phyloP scores from a whole-genome alignment of 2,888 invertebrate genomes.

The Phyllotreta striolata region DNA sequence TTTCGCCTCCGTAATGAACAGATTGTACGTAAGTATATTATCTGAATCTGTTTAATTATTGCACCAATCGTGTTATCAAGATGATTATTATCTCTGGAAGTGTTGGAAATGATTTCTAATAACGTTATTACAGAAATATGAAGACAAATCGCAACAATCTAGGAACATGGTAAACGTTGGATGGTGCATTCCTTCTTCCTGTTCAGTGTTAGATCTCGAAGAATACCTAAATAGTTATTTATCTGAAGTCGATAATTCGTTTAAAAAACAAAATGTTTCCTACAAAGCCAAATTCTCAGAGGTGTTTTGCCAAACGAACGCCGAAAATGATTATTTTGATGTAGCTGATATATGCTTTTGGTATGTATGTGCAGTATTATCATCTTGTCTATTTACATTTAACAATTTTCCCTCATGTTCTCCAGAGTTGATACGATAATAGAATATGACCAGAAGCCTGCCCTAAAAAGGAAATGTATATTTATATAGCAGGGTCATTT shows the following conservation, averaged over 20 bases:
- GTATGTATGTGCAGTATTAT: constrained; percentile 49
- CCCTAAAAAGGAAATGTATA: too few species aligned
- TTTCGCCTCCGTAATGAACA: constrained; percentile 52
- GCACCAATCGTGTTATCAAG: too few species aligned
- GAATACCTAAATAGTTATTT: constrained; percentile 51
- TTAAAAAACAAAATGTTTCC: constrained; percentile 51
- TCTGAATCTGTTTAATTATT: too few species aligned
- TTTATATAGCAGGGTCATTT: too few species aligned
- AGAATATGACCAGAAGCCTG: too few species aligned
- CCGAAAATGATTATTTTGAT: constrained; percentile 49
- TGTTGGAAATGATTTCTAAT: neutral
- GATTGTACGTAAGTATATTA: constrained; percentile 56
- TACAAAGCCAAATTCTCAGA: constrained; percentile 45
- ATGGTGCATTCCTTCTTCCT: constrained; percentile 59
- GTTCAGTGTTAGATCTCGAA: constrained; percentile 53
- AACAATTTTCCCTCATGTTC: too few species aligned
- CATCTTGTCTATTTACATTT: too few species aligned
- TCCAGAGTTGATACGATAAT: too few species aligned
- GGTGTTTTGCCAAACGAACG: constrained; percentile 53
- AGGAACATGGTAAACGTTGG: constrained; percentile 54
- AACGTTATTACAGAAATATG: constrained; percentile 47
- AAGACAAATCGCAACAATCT: constrained; percentile 54
- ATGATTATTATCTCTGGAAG: too few species aligned
- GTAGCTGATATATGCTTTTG: constrained; percentile 56
- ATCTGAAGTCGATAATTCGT: constrained; percentile 51